A percentile compares a stretch with the other conserved stretches of the same genome.
phyloP scores from a whole-genome alignment of 2,888 invertebrate genomes.

The Baccha elongata region DNA sequence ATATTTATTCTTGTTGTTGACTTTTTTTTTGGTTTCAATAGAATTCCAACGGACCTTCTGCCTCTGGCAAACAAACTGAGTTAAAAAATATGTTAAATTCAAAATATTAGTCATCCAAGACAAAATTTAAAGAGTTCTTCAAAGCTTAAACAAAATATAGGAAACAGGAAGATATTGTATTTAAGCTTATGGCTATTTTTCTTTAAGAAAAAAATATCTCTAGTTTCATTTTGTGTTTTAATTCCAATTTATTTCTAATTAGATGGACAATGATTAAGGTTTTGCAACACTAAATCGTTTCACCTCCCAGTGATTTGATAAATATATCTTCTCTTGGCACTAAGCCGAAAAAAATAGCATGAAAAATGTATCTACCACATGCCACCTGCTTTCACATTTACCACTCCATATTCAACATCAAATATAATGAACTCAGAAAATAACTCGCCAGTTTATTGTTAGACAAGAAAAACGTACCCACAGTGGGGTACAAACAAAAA shows the following conservation, averaged over 20 bases:
- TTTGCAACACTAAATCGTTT: slow-evolving; percentile 12
- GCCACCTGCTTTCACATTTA: slow-evolving; percentile 71
- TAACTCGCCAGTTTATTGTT: slow-evolving; percentile 67
- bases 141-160: background rate
- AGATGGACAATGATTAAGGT: slow-evolving; percentile 45
- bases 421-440: slow-evolving; percentile 68
- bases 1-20: slow-evolving; percentile 55
- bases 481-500: slow-evolving; percentile 11
- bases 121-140: background rate
- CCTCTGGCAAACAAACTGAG: background rate
- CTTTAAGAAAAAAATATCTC: slow-evolving; percentile 44
- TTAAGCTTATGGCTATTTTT: slow-evolving; percentile 14
- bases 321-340: background rate
- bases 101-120: background rate
- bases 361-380: slow-evolving; percentile 41
- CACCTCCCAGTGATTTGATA: slow-evolving; percentile 8
- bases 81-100: background rate
- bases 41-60: slow-evolving; percentile 4
- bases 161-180: too few relatives aligned
- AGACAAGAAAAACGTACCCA: slow-evolving; percentile 44
- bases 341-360: slow-evolving; percentile 33
- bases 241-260: slow-evolving; percentile 52
- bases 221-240: background rate
- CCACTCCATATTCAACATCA: slow-evolving; percentile 52
- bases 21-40: slow-evolving; percentile 1